Evolutionary conservation across 2,888 invertebrate species (phyloP).

Genomic region (Eupithecia exiguata): DNA sequence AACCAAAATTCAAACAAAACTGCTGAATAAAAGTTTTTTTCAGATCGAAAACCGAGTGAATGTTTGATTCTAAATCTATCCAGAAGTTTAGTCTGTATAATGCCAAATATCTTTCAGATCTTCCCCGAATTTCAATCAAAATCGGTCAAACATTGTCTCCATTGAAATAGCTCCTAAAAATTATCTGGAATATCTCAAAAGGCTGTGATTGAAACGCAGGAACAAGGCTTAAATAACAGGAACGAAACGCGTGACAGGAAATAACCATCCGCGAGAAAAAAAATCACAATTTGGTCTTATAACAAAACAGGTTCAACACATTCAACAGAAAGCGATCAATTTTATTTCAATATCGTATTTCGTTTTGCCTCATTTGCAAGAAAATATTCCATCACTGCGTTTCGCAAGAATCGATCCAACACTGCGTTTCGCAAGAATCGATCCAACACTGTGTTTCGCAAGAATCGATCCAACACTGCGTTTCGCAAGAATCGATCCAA

Average conservation of each 20-base stretch:
- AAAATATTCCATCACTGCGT: neutral
- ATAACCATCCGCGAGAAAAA: neutral
- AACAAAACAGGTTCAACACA: neutral
- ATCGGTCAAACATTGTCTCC: neutral
- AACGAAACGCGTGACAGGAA: slow-evolving; percentile 44
- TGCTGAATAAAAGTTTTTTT: neutral
- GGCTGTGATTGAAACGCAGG: slow-evolving; percentile 5
- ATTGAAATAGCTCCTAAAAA: neutral
- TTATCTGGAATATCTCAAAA: neutral
- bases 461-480: neutral
- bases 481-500: neutral
- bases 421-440: neutral
- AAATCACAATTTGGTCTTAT: neutral
- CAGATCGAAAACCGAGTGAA: neutral
- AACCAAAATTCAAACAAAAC: neutral
- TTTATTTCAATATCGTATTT: neutral
- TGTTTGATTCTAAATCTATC: neutral
- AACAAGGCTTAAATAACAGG: slow-evolving; percentile 14
- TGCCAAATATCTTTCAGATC: neutral
- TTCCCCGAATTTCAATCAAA: neutral
- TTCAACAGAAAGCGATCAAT: neutral
- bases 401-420: neutral
- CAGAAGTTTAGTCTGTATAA: neutral
- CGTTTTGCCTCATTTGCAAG: neutral
- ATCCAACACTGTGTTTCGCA: neutral